Percentiles rank a stretch among this genome's conserved stretches.
These are phyloP conservation scores for Cotesia glomerata DNA, from an alignment of 1,140 invertebrate genomes.

Conservation along the genomic window DNA sequence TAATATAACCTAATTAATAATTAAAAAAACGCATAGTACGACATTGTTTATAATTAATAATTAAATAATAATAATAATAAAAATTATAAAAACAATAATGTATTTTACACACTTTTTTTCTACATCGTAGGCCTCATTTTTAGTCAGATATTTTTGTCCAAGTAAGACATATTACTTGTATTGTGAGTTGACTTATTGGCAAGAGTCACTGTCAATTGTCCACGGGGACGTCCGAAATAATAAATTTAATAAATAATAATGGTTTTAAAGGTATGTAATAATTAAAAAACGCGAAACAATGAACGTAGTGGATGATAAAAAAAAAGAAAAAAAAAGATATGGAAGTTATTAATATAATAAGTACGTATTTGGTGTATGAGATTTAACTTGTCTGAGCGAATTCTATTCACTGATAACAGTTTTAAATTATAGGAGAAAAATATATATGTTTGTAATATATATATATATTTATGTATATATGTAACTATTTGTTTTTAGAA, in stretches of 20 bases:
- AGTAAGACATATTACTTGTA: neutral
- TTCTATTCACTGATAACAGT: neutral
- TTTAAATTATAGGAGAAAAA: conserved; percentile 2
- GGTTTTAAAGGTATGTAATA: neutral
- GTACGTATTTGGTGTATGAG: conserved; percentile 24
- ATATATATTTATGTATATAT: conserved; percentile 19
- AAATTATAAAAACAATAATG: conserved; percentile 42
- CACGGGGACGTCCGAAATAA: conserved; percentile 12
- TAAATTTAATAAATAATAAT: neutral
- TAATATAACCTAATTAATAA: conserved; percentile 33
- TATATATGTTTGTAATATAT: conserved; percentile 6
- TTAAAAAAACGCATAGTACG: conserved; percentile 39
- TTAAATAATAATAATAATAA: conserved; percentile 37
- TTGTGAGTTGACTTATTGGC: conserved; percentile 25
- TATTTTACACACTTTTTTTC: conserved; percentile 46
- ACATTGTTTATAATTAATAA: conserved; percentile 30
- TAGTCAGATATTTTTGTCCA: too few species aligned
- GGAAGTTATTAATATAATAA: neutral
- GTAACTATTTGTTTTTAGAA: conserved; percentile 10
- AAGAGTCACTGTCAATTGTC: conserved; percentile 21
- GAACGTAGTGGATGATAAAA: conserved; percentile 1
- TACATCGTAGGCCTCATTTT: conserved; percentile 13
- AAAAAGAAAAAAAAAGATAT: conserved; percentile 1
- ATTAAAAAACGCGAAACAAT: neutral
- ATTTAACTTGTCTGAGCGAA: conserved; percentile 8